phyloP scores from a whole-genome alignment of 2,888 invertebrate genomes.

The Erebia palarica region DNA sequence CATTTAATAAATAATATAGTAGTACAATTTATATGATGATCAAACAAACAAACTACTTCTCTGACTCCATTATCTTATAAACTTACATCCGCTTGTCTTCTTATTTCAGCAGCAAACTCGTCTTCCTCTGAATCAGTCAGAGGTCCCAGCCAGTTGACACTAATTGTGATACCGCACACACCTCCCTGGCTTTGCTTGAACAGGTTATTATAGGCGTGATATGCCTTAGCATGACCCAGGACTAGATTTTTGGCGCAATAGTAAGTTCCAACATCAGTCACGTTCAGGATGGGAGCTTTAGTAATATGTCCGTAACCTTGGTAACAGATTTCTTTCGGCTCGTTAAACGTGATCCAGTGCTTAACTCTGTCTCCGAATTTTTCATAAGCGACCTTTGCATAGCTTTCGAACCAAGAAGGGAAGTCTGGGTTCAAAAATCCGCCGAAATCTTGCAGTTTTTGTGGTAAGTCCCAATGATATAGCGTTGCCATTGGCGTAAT shows the following conservation, averaged over 20 bases:
- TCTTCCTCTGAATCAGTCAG: conserved; percentile 60
- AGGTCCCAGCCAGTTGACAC: conserved; percentile 54
- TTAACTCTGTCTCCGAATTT: conserved; percentile 77
- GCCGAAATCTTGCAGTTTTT: conserved; percentile 78
- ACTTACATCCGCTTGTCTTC: conserved; percentile 49
- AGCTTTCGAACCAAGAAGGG: conserved; percentile 74
- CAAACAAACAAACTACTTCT: too few species aligned
- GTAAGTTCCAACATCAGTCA: conserved; percentile 74
- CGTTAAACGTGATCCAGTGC: conserved; percentile 83
- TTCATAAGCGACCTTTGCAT: conserved; percentile 67
- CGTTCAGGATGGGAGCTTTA: conserved; percentile 60
- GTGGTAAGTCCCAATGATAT: conserved; percentile 81
- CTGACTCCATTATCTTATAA: background rate
- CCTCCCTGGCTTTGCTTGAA: conserved; percentile 56
- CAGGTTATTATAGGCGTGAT: conserved; percentile 62
- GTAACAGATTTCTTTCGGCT: conserved; percentile 69
- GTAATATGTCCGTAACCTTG: conserved; percentile 67
- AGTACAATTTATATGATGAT: too few species aligned
- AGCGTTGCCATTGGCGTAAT: conserved; percentile 84
- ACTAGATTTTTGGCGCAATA: conserved; percentile 76
- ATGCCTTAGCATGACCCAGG: conserved; percentile 79
- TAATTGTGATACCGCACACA: conserved; percentile 50
- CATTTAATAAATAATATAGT: too few species aligned
- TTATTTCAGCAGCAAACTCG: conserved; percentile 56
- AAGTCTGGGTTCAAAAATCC: conserved; percentile 74